These are phyloP conservation scores for Lutjanus argentimaculatus DNA, from an alignment of 2,797 vertebrate species.

Conservation along the genomic window DNA sequence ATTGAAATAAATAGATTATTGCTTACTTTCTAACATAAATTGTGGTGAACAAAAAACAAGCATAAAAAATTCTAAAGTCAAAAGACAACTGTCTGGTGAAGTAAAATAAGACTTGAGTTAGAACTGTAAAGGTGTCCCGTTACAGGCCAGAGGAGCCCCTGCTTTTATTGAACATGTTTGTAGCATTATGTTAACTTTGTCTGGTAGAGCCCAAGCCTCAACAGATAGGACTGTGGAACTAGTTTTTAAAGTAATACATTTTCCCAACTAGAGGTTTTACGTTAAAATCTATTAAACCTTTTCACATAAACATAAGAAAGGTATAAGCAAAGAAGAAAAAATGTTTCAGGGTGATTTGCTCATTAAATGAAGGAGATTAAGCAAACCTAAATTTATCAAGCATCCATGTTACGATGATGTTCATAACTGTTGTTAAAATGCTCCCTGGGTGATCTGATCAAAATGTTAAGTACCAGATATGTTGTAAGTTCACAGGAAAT, in stretches of 20 bases:
- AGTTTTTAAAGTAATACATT: neutral
- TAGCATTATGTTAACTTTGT: neutral
- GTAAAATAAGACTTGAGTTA: neutral
- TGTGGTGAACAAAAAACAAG: neutral
- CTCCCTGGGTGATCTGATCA: no score
- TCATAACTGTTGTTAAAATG: no score
- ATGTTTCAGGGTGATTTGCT: neutral
- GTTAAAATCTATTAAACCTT: neutral
- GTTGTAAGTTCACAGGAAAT: neutral
- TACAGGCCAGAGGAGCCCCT: neutral
- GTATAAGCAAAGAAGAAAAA: neutral
- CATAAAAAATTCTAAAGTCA: neutral
- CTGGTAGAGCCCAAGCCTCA: neutral
- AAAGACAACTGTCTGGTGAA: slow-evolving; percentile 19
- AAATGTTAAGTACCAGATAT: neutral
- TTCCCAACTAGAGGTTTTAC: neutral
- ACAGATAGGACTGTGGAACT: neutral
- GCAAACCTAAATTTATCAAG: neutral
- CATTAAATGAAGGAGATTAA: neutral
- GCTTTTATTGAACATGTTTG: neutral
- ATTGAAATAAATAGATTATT: neutral
- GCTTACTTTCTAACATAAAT: neutral
- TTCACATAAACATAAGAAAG: neutral
- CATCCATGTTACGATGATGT: no score
- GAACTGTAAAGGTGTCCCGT: neutral